A percentile compares a stretch with the other conserved stretches of the same genome.
Evolutionary conservation across 2,888 invertebrate species (phyloP).

Genomic region (Pristionchus maxplancki): DNA sequence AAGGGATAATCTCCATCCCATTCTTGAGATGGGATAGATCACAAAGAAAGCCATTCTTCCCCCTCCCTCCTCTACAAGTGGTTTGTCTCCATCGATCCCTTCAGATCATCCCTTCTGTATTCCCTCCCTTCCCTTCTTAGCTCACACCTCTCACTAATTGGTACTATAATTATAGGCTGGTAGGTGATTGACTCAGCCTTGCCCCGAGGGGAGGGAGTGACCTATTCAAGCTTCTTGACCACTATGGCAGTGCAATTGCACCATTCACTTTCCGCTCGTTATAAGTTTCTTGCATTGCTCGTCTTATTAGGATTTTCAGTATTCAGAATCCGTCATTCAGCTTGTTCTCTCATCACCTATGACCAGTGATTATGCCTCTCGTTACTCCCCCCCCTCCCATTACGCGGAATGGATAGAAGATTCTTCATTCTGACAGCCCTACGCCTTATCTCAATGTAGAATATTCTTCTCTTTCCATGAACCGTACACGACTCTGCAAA

Average conservation of each 20-base stretch:
- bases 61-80: slow-evolving; percentile 3
- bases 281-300: no score
- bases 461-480: no score
- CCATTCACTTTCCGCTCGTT: not conserved
- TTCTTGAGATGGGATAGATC: slow-evolving; percentile 28
- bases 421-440: no score
- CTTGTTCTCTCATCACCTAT: no score
- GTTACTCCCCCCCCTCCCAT: no score
- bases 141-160: slow-evolving; percentile 36
- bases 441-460: not conserved
- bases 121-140: not conserved
- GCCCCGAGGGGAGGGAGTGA: not conserved
- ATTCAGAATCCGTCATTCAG: no score
- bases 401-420: no score
- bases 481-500: no score
- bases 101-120: not conserved
- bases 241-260: not conserved
- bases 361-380: no score
- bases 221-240: not conserved
- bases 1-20: slow-evolving; percentile 53
- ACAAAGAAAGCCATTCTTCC: not conserved
- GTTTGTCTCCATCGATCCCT: slow-evolving; percentile 17
- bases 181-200: not conserved
- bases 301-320: no score
- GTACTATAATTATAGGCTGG: not conserved